Evolutionary conservation across 2,888 invertebrate genomes (phyloP).

Genomic region (Pristionchus japonicus): DNA sequence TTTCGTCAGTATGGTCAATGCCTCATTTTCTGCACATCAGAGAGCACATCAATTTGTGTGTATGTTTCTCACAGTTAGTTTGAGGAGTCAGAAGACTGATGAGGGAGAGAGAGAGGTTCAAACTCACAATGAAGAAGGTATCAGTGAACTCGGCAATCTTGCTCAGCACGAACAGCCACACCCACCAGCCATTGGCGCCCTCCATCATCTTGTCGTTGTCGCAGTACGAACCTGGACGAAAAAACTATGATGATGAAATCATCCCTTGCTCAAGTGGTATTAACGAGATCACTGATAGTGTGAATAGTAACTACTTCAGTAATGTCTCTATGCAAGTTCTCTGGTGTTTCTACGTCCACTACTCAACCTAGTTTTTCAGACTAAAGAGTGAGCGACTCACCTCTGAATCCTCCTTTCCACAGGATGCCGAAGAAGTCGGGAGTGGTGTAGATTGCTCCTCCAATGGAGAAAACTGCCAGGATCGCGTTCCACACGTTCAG

Average conservation of each 20-base stretch:
- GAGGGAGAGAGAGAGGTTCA: not conserved
- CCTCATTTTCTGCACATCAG: too few species aligned
- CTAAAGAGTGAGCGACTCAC: not conserved
- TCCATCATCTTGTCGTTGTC: constrained; percentile 50
- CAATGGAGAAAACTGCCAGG: constrained; percentile 69
- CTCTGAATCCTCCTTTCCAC: constrained; percentile 27
- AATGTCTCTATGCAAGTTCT: too few species aligned
- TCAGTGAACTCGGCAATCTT: constrained; percentile 66
- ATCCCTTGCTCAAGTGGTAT: too few species aligned
- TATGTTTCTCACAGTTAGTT: too few species aligned
- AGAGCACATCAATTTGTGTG: too few species aligned
- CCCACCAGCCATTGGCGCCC: constrained; percentile 65
- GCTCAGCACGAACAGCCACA: constrained; percentile 64
- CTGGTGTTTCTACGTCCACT: too few species aligned
- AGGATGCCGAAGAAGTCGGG: constrained; percentile 51
- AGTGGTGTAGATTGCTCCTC: constrained; percentile 64
- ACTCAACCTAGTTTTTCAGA: too few species aligned
- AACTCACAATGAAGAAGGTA: constrained; percentile 62
- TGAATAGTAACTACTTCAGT: not conserved
- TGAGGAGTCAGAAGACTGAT: not conserved
- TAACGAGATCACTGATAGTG: too few species aligned
- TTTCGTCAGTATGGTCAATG: too few species aligned
- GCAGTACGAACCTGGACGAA: constrained; percentile 53
- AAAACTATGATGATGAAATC: too few species aligned
- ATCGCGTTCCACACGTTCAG: constrained; percentile 70